Base-by-base conservation (phyloP, 2,113 vertebrate genomes). In the Ameiurus melas region DNA sequence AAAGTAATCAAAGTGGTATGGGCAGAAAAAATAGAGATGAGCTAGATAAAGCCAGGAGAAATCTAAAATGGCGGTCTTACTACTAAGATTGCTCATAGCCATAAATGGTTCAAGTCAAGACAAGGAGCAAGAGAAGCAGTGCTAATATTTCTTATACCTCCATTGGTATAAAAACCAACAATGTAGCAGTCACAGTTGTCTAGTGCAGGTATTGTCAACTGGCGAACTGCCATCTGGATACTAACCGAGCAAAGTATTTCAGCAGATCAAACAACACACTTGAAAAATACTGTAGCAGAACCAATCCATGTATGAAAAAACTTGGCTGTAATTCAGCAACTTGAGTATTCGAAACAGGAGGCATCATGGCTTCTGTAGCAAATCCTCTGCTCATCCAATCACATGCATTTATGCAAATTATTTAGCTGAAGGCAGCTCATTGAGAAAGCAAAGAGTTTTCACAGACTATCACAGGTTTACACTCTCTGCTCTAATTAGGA, bases 371-470 rank as follows among this genome's bases (percentile, higher is more conserved):
- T 43, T 75, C 71, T 75, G 71, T 43, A 25, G 19, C 19, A 75
- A 36, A 39, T 75, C 71, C 36, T 43, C 71, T 22, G 71, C 36
- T 75, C 43, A 43, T 8, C 7, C 36, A 10, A 27, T 55, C 16
- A 19, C 27, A 55, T 4, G 16, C 51, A 30, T 79, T 53, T 79
- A 79, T n/a, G 77, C 16, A 79, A 79, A 79, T 79, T 8, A 55
- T 79, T 17, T 55, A n/a, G 47, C 51, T 4, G 0, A 55, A 55
- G 77, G 51, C n/a, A 77, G 20, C 43, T 51, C 16, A 79, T 4
- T 30, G 27, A 57, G n/a, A 80, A n/a, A n/a, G 75, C 75, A 73
- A 47, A 47, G 39, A 25, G 73, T 30, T 80, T 80, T 80, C 77
- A 55, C 14, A 53, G 43, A 78, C 25, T 75, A n/a, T 7, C 12